Conservation (phyloP, 2,113 vertebrate species). For the Ctenomys sociabilis region DNA sequence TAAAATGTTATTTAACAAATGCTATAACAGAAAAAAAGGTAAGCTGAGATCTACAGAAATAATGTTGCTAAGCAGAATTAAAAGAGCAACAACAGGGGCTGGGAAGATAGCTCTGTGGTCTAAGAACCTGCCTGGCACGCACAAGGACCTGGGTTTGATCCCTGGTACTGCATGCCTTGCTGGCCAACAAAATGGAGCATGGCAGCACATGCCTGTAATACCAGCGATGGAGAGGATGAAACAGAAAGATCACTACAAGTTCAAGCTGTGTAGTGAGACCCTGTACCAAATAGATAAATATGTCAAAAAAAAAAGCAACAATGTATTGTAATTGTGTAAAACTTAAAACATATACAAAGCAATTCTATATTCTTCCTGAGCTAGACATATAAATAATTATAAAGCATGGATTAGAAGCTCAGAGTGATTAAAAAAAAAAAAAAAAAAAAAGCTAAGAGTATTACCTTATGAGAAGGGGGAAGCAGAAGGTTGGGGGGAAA, state of each 20-base stretch:
- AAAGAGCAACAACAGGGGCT: not conserved
- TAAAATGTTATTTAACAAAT: not conserved
- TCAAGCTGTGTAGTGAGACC: no score
- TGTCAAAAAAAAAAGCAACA: no score
- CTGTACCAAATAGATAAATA: no score
- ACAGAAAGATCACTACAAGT: no score
- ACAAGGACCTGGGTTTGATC: no score
- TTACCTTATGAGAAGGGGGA: not conserved
- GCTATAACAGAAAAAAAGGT: not conserved
- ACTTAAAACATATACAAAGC: not conserved
- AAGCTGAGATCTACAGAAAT: constrained; percentile 11
- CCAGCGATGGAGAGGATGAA: no score
- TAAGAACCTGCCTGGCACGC: no score
- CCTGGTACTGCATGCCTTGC: no score
- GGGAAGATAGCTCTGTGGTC: no score
- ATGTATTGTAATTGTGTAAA: not conserved
- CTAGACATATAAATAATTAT: not conserved
- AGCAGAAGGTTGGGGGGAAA: not conserved
- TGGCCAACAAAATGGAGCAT: no score
- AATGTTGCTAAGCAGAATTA: constrained; percentile 11
- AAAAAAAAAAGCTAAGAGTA: not conserved
- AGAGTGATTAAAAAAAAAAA: no score
- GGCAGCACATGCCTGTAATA: no score
- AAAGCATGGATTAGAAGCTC: not conserved
- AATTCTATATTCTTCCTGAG: not conserved